Base-by-base conservation (phyloP, 2,888 invertebrate species). In the Nomada hirtipes region DNA sequence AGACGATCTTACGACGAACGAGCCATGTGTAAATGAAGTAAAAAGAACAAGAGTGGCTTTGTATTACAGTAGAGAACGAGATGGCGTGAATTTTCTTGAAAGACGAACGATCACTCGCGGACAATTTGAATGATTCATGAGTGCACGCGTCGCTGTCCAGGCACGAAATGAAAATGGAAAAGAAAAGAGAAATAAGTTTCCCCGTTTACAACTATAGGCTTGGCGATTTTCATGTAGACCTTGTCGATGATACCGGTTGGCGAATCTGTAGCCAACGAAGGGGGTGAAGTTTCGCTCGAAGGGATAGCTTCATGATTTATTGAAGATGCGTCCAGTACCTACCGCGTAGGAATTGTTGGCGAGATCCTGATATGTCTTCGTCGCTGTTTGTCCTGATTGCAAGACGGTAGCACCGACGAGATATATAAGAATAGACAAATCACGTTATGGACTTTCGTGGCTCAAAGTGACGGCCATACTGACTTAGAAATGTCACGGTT, bases 291-390 rank as follows among this genome's bases (percentile, higher is more conserved):
- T 74, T 77, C 83, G 72, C 71, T 70, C 70, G 73, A 26, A 74
- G 82, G 78, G 84, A 85, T 86, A 73, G 82, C 82, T 86, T 86
- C 83, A 89, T 89, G 89, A 89, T 89, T 89, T 89, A 89, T 89
- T 87, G 86, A 89, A 77, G 89, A 88, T 86, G 87, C 89, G 85
- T 87, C 83, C 77, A 83, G 65, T 83, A 86, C 64, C 78, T 73
- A 83, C 87, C 88, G 80, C 83, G 79, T 74, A 52, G 79, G 89
- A 88, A 87, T 85, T 87, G 81, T 86, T 86, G 84, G 59, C 79
- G 47, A 57, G 75, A 80, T 70, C 74, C 84, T 76, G 76, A 80
- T 84, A 84, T 63, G 86, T 83, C 80, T 86, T 77, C 77, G 78
- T 75, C 71, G 74, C 44, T 15, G 76, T 76, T 76, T 72, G 83